A percentile compares a stretch with the other conserved stretches of the same genome.
Evolutionary conservation across 1,140 invertebrate genomes (phyloP).

Genomic region (Drosophila ohnishii): DNA sequence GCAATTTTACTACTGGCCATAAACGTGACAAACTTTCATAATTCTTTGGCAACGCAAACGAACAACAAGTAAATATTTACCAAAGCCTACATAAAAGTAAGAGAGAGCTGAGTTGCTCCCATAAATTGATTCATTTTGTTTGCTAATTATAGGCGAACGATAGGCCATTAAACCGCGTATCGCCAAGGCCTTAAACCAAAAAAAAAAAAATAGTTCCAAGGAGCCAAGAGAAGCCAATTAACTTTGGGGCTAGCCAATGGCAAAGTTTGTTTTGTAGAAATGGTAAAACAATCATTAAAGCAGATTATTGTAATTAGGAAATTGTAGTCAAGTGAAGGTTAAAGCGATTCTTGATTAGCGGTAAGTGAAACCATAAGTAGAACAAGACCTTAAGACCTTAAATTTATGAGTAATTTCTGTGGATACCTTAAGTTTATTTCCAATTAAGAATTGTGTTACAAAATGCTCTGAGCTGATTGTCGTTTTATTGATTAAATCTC

Average conservation of each 20-base stretch:
- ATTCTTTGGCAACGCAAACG: slow-evolving; percentile 43
- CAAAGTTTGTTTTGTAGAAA: slow-evolving; percentile 25
- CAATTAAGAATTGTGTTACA: background rate
- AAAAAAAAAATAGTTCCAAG: background rate
- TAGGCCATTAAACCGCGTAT: slow-evolving; percentile 59
- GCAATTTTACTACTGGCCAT: slow-evolving; percentile 45
- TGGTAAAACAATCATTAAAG: slow-evolving; percentile 60
- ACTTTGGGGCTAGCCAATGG: slow-evolving; percentile 23
- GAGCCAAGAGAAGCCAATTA: slow-evolving; percentile 29
- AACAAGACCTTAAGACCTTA: background rate
- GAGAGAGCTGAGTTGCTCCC: slow-evolving; percentile 3
- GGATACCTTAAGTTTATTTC: too few relatives aligned
- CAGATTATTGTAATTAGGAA: slow-evolving; percentile 59
- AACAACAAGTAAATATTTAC: slow-evolving; percentile 43
- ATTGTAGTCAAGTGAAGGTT: slow-evolving; percentile 17
- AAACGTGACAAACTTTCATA: slow-evolving; percentile 79
- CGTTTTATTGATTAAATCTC: slow-evolving; percentile 2
- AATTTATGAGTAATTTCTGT: background rate
- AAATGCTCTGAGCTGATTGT: background rate
- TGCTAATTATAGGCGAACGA: slow-evolving; percentile 59
- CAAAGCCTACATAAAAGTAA: slow-evolving; percentile 17
- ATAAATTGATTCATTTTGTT: slow-evolving; percentile 50
- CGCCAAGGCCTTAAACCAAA: slow-evolving; percentile 4
- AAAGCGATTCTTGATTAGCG: slow-evolving; percentile 14
- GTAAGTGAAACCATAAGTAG: slow-evolving; percentile 14